These are phyloP conservation scores for Notodonta ziczac DNA, from an alignment of 2,888 invertebrate species.

Conservation along the genomic window DNA sequence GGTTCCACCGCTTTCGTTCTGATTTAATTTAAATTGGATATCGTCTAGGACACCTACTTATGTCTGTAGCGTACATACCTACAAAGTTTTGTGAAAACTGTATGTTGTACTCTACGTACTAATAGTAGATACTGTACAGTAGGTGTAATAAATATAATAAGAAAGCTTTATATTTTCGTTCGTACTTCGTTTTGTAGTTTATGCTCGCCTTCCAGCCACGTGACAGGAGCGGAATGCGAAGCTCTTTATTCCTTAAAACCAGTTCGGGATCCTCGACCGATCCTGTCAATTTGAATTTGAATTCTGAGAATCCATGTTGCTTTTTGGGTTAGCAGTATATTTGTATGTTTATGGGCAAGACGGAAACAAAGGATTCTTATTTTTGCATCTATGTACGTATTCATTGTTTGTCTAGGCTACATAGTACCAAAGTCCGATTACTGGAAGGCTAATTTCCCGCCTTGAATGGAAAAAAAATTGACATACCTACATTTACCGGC, in stretches of 20 bases:
- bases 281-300: constrained; percentile 69
- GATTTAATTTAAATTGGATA: too few relatives aligned
- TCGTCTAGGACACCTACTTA: too few relatives aligned
- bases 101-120: too few relatives aligned
- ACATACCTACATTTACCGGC: too few relatives aligned
- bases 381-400: constrained; percentile 36
- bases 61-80: too few relatives aligned
- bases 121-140: not conserved
- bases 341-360: constrained; percentile 53
- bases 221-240: constrained; percentile 42
- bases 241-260: constrained; percentile 45
- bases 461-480: too few relatives aligned
- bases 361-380: constrained; percentile 36
- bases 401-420: constrained; percentile 26
- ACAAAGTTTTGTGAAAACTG: too few relatives aligned
- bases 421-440: too few relatives aligned
- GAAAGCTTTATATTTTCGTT: too few relatives aligned
- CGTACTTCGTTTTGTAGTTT: constrained; percentile 33
- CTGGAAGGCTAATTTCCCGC: too few relatives aligned
- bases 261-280: constrained; percentile 55
- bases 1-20: not conserved
- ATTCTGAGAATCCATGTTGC: constrained; percentile 56
- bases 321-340: constrained; percentile 61
- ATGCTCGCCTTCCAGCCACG: constrained; percentile 31
- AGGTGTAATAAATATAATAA: not conserved